phyloP scores from a whole-genome alignment of 2,113 vertebrate genomes.

The Lophochroa leadbeateri region DNA sequence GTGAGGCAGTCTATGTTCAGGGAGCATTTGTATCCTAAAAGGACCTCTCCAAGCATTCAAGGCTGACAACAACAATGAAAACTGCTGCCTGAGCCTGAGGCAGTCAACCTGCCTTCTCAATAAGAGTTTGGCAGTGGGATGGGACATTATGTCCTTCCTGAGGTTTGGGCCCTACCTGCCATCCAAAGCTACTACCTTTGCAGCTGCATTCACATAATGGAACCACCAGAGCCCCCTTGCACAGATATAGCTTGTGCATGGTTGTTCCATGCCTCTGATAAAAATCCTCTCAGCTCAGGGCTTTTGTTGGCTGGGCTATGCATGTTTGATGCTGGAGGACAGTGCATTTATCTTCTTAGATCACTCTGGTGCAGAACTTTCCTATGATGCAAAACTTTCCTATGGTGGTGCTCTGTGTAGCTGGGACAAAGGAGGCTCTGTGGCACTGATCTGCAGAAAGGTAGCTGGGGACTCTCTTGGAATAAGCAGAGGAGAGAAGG shows the following conservation, averaged over 20 bases:
- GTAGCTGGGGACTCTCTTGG: neutral
- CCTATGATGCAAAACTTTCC: neutral
- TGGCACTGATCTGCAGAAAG: neutral
- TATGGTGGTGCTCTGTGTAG: neutral
- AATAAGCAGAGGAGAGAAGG: neutral
- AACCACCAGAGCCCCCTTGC: neutral
- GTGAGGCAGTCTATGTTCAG: neutral
- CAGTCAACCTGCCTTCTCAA: neutral
- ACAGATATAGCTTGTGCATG: rapidly evolving
- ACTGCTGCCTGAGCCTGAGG: neutral
- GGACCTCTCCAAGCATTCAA: neutral
- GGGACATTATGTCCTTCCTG: neutral
- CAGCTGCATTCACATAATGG: neutral
- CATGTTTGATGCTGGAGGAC: neutral
- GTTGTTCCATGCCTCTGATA: neutral
- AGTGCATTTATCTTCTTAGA: neutral
- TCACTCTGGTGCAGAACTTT: neutral
- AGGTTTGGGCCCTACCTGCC: neutral
- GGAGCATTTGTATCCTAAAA: neutral
- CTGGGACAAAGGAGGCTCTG: neutral
- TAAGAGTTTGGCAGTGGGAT: neutral
- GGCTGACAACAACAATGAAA: neutral
- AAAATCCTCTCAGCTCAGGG: neutral
- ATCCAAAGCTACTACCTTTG: neutral
- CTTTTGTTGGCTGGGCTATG: neutral